A percentile compares a stretch with the other conserved stretches of the same genome.
Conservation (phyloP, 92 coral and sea anemone species). For the Diadumene lineata region DNA sequence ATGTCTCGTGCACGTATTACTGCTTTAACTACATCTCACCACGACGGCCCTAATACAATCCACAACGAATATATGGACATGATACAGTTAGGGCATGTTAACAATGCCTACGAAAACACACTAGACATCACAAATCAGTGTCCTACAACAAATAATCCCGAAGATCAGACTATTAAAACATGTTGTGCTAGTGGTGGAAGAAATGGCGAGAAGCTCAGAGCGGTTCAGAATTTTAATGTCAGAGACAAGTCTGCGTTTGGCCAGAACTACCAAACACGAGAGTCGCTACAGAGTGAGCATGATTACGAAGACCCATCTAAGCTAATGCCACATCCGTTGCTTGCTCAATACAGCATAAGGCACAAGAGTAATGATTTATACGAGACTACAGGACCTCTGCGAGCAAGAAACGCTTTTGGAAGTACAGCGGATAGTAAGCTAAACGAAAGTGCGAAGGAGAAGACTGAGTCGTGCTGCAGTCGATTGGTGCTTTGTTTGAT, state of each 20-base stretch:
- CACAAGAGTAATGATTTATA: slow-evolving; percentile 13
- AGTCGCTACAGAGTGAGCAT: neutral
- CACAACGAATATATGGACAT: slow-evolving; percentile 18
- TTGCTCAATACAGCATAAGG: neutral
- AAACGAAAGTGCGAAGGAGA: slow-evolving; percentile 2
- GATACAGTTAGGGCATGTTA: neutral
- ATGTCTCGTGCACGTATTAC: slow-evolving; percentile 19
- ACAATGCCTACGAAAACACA: slow-evolving; percentile 11
- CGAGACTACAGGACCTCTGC: slow-evolving; percentile 28
- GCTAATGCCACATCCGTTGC: neutral
- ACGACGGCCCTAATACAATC: neutral
- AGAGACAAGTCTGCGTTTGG: too few species aligned
- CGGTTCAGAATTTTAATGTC: too few species aligned
- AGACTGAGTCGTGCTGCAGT: slow-evolving; percentile 16
- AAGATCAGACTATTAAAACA: neutral
- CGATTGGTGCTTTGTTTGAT: slow-evolving; percentile 25
- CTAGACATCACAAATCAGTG: neutral
- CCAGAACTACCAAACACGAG: too few species aligned
- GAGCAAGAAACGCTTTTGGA: slow-evolving; percentile 2
- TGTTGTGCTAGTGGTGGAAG: too few species aligned
- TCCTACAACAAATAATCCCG: neutral
- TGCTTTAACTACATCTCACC: too few species aligned
- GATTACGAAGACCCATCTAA: slow-evolving; percentile 25
- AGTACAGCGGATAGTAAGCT: neutral
- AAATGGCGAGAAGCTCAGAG: too few species aligned